phyloP scores from a whole-genome alignment of 1,140 invertebrate genomes.

The Drosophila miranda region DNA sequence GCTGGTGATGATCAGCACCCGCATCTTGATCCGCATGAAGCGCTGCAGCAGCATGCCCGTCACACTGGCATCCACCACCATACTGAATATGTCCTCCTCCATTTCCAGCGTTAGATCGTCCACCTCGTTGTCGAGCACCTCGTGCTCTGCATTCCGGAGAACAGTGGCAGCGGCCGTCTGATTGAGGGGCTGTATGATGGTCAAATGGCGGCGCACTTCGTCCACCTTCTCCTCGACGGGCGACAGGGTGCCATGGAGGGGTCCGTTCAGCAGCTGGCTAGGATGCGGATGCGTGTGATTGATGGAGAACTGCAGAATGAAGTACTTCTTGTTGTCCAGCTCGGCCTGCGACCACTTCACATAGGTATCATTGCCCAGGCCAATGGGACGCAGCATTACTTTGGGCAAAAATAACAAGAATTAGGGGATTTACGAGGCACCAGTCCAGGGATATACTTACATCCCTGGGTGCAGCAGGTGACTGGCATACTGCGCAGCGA shows the following conservation, averaged over 20 bases:
- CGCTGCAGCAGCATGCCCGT: conserved; percentile 75
- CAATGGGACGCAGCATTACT: conserved; percentile 72
- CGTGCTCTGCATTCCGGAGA: conserved; percentile 59
- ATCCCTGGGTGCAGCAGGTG: conserved; percentile 76
- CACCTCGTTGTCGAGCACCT: conserved; percentile 64
- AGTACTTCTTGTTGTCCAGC: conserved; percentile 74
- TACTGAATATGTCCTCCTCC: conserved; percentile 70
- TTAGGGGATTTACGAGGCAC: not conserved
- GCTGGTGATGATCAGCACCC: conserved; percentile 73
- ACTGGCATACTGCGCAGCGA: conserved; percentile 69
- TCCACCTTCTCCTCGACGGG: conserved; percentile 62
- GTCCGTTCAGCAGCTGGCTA: conserved; percentile 46
- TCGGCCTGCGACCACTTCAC: conserved; percentile 75
- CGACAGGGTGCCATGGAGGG: conserved; percentile 52
- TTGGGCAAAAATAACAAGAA: not conserved
- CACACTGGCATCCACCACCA: conserved; percentile 74
- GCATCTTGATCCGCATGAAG: conserved; percentile 70
- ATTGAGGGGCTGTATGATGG: conserved; percentile 56
- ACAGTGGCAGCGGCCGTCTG: conserved; percentile 48
- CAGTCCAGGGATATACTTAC: conserved; percentile 53
- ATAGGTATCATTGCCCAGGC: conserved; percentile 72
- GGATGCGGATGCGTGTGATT: conserved; percentile 77
- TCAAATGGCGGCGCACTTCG: conserved; percentile 62
- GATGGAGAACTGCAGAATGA: conserved; percentile 76
- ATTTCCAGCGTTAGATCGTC: conserved; percentile 57